These are phyloP conservation scores for Metopia argyrocephala DNA, from an alignment of 2,888 invertebrate species.

Conservation along the genomic window DNA sequence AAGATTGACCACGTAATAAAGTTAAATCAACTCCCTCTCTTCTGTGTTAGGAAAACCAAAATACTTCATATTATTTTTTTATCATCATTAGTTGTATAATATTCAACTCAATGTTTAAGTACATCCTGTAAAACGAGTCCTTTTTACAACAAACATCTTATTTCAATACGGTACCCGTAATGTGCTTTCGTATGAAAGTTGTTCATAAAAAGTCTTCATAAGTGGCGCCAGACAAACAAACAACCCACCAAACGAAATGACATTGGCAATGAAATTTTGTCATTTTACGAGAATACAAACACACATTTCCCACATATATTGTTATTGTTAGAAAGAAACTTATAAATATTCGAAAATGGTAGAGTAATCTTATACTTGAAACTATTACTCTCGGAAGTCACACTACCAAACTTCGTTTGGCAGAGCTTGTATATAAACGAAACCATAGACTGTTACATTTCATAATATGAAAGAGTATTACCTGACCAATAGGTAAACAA, in stretches of 20 bases:
- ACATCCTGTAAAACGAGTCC: not conserved
- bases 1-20: too few species aligned
- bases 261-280: slow-evolving; percentile 28
- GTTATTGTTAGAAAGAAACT: not conserved
- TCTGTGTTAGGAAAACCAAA: too few species aligned
- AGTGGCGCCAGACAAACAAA: not conserved
- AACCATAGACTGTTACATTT: not conserved
- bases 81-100: too few species aligned
- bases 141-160: not conserved
- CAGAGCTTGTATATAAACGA: not conserved
- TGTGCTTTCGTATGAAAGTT: not conserved
- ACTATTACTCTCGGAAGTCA: too few species aligned
- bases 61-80: too few species aligned
- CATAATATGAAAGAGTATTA: not conserved
- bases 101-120: not conserved
- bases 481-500: slow-evolving; percentile 1
- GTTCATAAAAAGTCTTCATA: not conserved
- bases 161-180: slow-evolving; percentile 29
- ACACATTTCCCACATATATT: not conserved
- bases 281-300: not conserved
- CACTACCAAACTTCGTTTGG: too few species aligned
- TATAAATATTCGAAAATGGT: too few species aligned
- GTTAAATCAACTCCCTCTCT: too few species aligned
- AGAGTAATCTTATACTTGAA: too few species aligned
- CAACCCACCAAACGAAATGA: slow-evolving; percentile 2